Evolutionary conservation across 2,888 invertebrate genomes (phyloP), one percentile per base, ranked within the genome.

Genomic region (Drosophila recens): DNA sequence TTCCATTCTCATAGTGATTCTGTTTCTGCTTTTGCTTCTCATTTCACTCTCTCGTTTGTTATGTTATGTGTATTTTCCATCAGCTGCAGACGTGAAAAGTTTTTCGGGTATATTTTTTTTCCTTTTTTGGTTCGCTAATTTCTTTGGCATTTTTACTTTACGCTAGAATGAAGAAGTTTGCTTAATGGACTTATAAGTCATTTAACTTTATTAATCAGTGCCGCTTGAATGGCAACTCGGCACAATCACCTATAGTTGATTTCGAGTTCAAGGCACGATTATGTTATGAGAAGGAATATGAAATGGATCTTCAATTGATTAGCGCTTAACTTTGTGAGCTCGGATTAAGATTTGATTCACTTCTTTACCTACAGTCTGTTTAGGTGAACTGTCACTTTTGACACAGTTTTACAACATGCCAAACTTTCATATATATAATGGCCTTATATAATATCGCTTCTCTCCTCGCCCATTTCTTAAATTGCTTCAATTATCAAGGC

Each of bases 141-240:
- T 84, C 81, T 74, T 79, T 76, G 80, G 79, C 76, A 79, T 82
- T 81, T 79, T 73, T 82, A 66, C 72, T 76, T 80, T 73, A 84
- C 85, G 76, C 85, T 64, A 76, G 84, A 83, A 75, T 78, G 72
- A 78, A 81, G 85, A 82, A 82, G 81, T 82, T 79, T 76, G 82
- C 76, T 82, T 85, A 82, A 82, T 82, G 85, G 85, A 82, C 81
- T 82, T 82, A 82, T 82, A 85, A 84, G 81, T 82, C 81, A 82
- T 82, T 82, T 85, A 82, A 82, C 81, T 82, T 82, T 82, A 82
- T 82, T 82, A 84, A 82, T 82, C 81, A 82, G 85, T 81, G 81
- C 79, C 84, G 85, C 75, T 79, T 73, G 70, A 82, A 79, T 73
- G 84, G 53, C 45, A 70, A 53, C 56, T 30, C 36, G 9, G 30